Evolutionary conservation across 1,140 invertebrate genomes (phyloP), one percentile per base, ranked within the genome.

Genomic region (Megalonaias nervosa): DNA sequence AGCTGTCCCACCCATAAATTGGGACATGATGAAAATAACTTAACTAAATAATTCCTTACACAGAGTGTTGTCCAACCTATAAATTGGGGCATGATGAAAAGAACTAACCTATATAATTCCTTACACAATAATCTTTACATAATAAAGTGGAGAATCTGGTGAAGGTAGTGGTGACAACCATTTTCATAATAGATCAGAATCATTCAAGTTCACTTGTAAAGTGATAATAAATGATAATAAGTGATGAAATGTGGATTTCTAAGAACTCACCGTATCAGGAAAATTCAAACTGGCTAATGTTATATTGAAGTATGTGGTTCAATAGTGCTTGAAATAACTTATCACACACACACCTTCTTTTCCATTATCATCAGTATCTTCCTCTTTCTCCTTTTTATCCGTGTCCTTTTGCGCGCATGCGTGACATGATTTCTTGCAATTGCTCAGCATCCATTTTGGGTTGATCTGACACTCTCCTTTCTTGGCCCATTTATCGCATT

Each of bases 381-480:
- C 80, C 1, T 55, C 66, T 17, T 78, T 67, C 13, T 58, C 68
- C 5, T 64, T 59, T 12, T 75, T 72, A 12, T 23, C 48, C 9
- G n/a, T 38, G 21, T n/a, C 55, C 0, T 26, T 58, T 12, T 72
- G 62, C 15, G 57, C 70, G 62, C 86, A 87, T 58, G 79, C 60
- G 13, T 64, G 75, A 71, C 87, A 88, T 6, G 87, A 79, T 68
- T 85, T 86, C 64, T 72, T 65, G 69, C 87, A 88, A 59, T 86
- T 82, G 17, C 79, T 60, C 2, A 69, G 61, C 87, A 88, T 88
- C 85, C 85, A 88, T 0, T 71, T 55, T 6, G 66, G 58, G 70
- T 86, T 86, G 16, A 83, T 76, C 15, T 72, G 31, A 74, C 87
- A 88, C 73, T 87, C 82, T 0, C 85, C 87, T 26, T 81, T 77